Conservation (phyloP, 1,140 invertebrate species). For the Drosophila setifemur region DNA sequence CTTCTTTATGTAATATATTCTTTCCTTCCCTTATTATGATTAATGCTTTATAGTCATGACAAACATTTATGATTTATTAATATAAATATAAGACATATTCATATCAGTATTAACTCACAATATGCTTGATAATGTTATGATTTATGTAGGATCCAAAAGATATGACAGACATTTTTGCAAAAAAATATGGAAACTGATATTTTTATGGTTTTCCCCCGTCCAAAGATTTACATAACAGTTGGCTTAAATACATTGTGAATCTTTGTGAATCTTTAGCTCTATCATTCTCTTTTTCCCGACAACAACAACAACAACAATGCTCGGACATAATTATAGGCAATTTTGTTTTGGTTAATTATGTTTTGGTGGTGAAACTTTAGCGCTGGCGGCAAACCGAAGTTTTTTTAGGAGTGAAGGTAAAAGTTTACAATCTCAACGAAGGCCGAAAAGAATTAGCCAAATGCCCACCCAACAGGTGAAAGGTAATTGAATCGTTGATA, state of each 20-base stretch:
- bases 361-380: constrained; percentile 61
- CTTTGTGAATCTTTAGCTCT: constrained; percentile 13
- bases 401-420: constrained; percentile 46
- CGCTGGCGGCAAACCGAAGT: constrained; percentile 23
- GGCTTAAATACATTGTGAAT: constrained; percentile 27
- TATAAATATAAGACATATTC: too few species aligned
- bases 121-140: too few species aligned
- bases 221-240: constrained; percentile 39
- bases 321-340: constrained; percentile 56
- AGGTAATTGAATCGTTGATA: constrained; percentile 41
- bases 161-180: too few species aligned
- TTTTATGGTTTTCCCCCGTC: neutral
- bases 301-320: too few species aligned
- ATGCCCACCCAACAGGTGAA: constrained; percentile 20
- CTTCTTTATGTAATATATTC: too few species aligned
- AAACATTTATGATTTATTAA: too few species aligned
- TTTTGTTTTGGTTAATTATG: constrained; percentile 50
- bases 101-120: too few species aligned
- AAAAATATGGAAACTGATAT: neutral
- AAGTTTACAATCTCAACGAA: constrained; percentile 33
- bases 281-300: neutral
- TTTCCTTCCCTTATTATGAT: too few species aligned
- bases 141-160: too few species aligned
- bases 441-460: constrained; percentile 43
- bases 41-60: too few species aligned